Evolutionary conservation across 2,113 vertebrate genomes (phyloP).

Genomic region (Jacana jacana): DNA sequence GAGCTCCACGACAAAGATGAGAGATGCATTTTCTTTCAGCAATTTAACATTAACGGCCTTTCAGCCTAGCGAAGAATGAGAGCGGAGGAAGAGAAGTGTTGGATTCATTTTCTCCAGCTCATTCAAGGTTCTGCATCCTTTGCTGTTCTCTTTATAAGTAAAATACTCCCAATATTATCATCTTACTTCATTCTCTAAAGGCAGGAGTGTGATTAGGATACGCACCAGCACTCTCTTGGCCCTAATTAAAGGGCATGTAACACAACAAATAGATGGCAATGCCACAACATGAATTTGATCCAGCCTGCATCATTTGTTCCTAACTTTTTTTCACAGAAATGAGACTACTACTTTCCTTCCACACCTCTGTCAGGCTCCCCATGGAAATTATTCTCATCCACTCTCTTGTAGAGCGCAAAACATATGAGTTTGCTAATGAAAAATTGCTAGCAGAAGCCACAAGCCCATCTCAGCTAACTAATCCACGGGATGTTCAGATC

Average conservation of each 20-base stretch:
- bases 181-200: not conserved
- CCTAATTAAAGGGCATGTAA: conserved; percentile 39
- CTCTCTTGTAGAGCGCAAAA: not conserved
- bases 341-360: not conserved
- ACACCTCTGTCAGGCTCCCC: not conserved
- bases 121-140: conserved; percentile 5
- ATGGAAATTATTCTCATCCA: not conserved
- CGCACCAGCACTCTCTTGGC: conserved; percentile 10
- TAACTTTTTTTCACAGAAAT: conserved; percentile 23
- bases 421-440: not conserved
- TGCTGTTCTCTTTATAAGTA: conserved; percentile 11
- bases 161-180: not conserved
- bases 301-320: not conserved
- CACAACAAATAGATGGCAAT: not conserved
- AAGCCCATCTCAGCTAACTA: conserved; percentile 47
- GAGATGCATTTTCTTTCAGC: not conserved
- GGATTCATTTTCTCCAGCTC: not conserved
- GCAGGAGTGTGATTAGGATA: conserved; percentile 29
- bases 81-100: not conserved
- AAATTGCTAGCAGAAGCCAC: conserved; percentile 44
- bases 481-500: conserved; percentile 31
- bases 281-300: not conserved
- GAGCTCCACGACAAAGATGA: not conserved
- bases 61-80: not conserved
- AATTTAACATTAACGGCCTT: not conserved